Conservation (phyloP, 2,113 vertebrate species). For the Athene noctua region DNA sequence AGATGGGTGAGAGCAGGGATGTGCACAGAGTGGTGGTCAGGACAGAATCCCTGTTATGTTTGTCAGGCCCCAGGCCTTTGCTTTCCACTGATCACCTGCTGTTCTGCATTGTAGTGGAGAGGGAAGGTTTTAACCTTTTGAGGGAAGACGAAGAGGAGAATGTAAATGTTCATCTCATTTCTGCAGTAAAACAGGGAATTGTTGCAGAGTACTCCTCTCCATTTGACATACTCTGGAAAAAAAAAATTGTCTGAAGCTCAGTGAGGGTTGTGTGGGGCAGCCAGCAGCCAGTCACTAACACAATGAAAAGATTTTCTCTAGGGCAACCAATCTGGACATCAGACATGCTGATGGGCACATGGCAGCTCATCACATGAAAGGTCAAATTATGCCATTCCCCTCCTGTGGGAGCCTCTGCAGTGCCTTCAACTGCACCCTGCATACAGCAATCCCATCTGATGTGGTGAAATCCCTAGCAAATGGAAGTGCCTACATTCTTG, state of each 20-base stretch:
- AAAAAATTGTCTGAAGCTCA: neutral
- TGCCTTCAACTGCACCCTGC: neutral
- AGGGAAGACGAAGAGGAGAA: neutral
- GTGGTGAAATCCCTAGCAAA: neutral
- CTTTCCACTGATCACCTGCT: neutral
- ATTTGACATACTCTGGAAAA: neutral
- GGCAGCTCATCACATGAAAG: neutral
- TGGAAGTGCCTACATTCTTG: neutral
- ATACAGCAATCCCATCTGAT: neutral
- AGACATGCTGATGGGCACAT: neutral
- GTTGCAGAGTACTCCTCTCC: neutral
- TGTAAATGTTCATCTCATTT: neutral
- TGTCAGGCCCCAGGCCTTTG: neutral
- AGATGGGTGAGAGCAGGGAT: neutral
- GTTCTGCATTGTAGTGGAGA: neutral
- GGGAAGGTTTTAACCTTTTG: neutral
- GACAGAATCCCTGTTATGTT: neutral
- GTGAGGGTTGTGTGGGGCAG: neutral
- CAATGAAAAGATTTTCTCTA: neutral
- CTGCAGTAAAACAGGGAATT: neutral
- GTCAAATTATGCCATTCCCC: neutral
- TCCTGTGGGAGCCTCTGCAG: neutral
- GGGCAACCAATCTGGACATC: neutral
- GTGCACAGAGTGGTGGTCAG: neutral
- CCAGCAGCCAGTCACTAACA: neutral